Conservation (phyloP, 2,113 vertebrate genomes). For the Petroica traversi region DNA sequence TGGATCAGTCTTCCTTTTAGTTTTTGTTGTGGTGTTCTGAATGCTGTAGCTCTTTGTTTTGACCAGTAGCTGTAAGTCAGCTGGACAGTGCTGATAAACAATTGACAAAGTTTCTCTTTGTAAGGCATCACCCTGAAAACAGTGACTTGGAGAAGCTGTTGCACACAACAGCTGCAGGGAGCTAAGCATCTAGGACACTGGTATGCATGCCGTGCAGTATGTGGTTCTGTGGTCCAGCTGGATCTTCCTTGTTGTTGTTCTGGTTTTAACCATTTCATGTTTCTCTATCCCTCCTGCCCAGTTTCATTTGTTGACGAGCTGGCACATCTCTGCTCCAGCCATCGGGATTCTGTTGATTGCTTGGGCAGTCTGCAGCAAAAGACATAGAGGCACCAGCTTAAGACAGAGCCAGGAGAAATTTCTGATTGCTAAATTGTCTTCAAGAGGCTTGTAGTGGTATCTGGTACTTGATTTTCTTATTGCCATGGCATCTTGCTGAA, state of each 20-base stretch:
- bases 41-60: constrained; percentile 25
- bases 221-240: not conserved
- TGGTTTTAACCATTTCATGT: not conserved
- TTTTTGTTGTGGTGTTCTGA: not conserved
- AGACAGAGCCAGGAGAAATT: not conserved
- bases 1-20: not conserved
- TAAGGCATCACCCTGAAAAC: not conserved
- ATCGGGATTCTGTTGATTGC: not conserved
- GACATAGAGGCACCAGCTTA: not conserved
- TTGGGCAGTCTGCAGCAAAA: not conserved
- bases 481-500: not conserved
- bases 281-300: not conserved
- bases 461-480: not conserved
- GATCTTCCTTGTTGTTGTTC: not conserved
- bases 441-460: not conserved
- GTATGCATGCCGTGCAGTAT: not conserved
- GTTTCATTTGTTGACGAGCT: not conserved
- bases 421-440: not conserved
- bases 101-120: constrained; percentile 42
- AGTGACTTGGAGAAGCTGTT: not conserved
- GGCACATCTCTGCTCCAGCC: not conserved
- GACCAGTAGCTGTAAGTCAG: not conserved
- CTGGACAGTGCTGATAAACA: constrained; percentile 10
- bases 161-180: not conserved
- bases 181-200: not conserved